Evolutionary conservation across 2,797 vertebrate species (phyloP).

Genomic region (Melopsittacus undulatus): DNA sequence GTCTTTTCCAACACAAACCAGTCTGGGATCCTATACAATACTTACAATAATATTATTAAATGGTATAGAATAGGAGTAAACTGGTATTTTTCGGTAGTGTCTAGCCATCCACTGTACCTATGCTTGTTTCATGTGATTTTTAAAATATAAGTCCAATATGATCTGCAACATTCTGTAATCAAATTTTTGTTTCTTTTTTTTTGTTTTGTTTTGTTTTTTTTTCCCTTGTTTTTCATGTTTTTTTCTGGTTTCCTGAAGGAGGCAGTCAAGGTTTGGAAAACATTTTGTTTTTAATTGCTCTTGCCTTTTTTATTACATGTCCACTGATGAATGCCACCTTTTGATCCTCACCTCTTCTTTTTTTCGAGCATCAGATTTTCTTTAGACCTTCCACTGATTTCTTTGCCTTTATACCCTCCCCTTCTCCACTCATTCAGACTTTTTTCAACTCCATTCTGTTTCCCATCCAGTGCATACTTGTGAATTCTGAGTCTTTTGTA

Average conservation of each 20-base stretch:
- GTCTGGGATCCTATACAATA: background rate
- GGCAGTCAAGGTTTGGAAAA: slow-evolving; percentile 93
- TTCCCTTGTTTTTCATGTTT: slow-evolving; percentile 55
- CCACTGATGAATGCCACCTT: slow-evolving; percentile 64
- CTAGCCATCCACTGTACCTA: background rate
- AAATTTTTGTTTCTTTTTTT: slow-evolving; percentile 49
- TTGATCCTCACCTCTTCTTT: slow-evolving; percentile 55
- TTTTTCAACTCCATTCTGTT: slow-evolving; percentile 64
- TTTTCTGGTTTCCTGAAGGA: slow-evolving; percentile 86
- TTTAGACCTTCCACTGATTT: slow-evolving; percentile 34
- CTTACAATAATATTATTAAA: background rate
- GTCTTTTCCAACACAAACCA: background rate
- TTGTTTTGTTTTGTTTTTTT: slow-evolving; percentile 64
- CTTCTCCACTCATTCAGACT: slow-evolving; percentile 38
- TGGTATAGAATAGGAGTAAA: background rate
- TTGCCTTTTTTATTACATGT: slow-evolving; percentile 60
- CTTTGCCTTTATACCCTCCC: slow-evolving; percentile 50
- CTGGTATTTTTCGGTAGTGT: background rate
- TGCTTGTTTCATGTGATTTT: background rate
- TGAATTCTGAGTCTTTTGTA: slow-evolving; percentile 27
- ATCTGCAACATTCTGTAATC: slow-evolving; percentile 66
- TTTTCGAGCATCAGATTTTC: slow-evolving; percentile 42
- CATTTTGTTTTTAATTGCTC: slow-evolving; percentile 50
- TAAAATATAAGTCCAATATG: background rate
- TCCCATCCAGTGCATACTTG: slow-evolving; percentile 34